phyloP scores from a whole-genome alignment of 1,140 invertebrate species.

The Diorhabda elongata region DNA sequence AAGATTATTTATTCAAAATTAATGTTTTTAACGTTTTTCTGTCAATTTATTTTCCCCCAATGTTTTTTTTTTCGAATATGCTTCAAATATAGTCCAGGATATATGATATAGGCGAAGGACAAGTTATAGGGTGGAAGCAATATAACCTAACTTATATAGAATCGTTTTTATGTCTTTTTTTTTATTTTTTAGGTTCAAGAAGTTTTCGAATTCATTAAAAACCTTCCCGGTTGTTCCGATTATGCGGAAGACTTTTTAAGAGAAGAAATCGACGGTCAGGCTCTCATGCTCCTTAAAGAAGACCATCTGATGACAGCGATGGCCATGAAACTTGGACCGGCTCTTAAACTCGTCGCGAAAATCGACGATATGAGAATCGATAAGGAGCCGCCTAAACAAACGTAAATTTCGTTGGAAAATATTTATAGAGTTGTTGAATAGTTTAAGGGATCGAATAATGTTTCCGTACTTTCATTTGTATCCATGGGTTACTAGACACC shows the following conservation, averaged over 20 bases:
- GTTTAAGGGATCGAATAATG: no score
- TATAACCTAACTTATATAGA: background rate
- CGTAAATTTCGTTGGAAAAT: constrained; percentile 16
- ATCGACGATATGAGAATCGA: constrained; percentile 74
- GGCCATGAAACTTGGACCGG: constrained; percentile 91
- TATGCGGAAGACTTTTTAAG: constrained; percentile 93
- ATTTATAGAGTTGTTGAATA: no score
- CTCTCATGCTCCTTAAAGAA: constrained; percentile 87
- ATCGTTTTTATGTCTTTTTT: constrained; percentile 9
- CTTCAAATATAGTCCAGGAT: no score
- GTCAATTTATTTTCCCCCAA: no score
- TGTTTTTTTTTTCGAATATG: no score
- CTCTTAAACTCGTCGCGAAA: constrained; percentile 88
- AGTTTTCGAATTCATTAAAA: constrained; percentile 81
- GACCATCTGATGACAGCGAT: constrained; percentile 93
- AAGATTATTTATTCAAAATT: no score
- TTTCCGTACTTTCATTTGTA: no score
- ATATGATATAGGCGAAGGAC: no score
- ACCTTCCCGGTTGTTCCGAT: constrained; percentile 81
- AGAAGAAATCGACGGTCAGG: constrained; percentile 95
- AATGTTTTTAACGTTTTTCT: no score
- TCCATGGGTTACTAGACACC: no score
- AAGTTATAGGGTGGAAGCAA: no score
- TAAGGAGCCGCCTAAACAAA: constrained; percentile 44
- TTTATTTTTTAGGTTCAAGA: constrained; percentile 58